Conservation (phyloP, 2,797 vertebrate genomes). For the Cossypha niveicapilla region DNA sequence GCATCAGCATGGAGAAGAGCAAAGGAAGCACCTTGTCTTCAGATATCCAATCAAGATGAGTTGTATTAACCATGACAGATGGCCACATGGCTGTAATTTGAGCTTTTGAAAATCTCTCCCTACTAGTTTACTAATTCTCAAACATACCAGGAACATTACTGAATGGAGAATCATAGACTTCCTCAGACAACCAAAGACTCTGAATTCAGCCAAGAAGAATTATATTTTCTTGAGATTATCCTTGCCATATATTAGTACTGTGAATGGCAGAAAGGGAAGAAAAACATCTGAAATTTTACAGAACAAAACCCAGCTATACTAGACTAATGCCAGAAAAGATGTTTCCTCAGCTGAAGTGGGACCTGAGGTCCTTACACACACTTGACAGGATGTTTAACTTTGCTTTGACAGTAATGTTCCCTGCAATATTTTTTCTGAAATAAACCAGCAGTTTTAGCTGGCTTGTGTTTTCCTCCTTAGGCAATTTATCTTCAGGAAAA, state of each 20-base stretch:
- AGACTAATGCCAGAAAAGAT: not conserved
- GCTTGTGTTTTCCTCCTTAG: not conserved
- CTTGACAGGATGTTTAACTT: not conserved
- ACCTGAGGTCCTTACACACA: not conserved
- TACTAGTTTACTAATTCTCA: not conserved
- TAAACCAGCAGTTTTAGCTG: not conserved
- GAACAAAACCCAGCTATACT: not conserved
- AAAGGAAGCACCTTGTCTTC: not conserved
- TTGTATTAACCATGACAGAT: not conserved
- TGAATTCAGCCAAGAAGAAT: not conserved
- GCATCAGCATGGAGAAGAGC: not conserved
- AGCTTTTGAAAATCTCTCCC: not conserved
- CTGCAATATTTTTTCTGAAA: not conserved
- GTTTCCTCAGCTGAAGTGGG: not conserved
- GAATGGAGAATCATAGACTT: not conserved
- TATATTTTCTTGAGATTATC: not conserved
- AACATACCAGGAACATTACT: not conserved
- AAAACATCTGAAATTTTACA: not conserved
- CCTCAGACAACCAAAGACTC: not conserved
- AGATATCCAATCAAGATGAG: not conserved
- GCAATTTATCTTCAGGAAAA: not conserved
- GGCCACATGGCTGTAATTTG: not conserved
- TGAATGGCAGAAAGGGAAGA: not conserved
- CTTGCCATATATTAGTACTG: rapidly evolving
- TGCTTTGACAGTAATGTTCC: not conserved